Evolutionary conservation across 2,888 invertebrate species (phyloP), one percentile per base, ranked within the genome.

Genomic region (Tryphoninae sp.): DNA sequence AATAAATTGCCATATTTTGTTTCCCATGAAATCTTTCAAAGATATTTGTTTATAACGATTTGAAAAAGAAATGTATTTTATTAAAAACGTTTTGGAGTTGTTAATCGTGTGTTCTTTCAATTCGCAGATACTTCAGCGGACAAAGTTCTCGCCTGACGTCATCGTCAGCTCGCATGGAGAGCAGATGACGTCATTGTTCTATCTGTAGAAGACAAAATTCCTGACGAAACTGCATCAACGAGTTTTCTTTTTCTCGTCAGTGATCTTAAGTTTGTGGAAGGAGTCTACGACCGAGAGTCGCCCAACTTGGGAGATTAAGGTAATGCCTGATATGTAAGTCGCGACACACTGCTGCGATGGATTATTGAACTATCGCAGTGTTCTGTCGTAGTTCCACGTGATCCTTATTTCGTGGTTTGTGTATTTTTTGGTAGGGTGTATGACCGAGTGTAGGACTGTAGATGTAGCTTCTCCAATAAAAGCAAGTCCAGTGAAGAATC

Each of bases 251-350:
- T 9, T 84, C 69, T 59, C 49, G 68, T n/a, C 55, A 77, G 40
- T 42, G 55, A 77, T 78, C 80, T 74, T 84, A 84, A 86, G 53
- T 77, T 55, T 76, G 51, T 33, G 72, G 85, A 84, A 81, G 81
- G 69, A 68, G 71, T 68, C 75, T 73, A 75, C 83, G 72, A 33
- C 11, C 62, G 61, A 72, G 53, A 67, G 8, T 65, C 40, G 3
- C 33, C 42, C 86, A 79, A 81, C 78, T 78, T 80, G 83, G 79
- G 71, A 85, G 86, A 86, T 86, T 84, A 83, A 86, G 84, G 83
- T 86, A 87, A 87, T 83, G 68, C 80, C 72, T 81, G 77, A 74
- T 71, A 74, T 75, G 59, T 22, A 45, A 45, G 13, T 13, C 13
- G 13, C 45, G 45, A 45, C 13, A 11, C 2, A 59, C 4, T 6